Evolutionary conservation across 2,113 vertebrate species (phyloP).

Genomic region (Turdus rufiventris): DNA sequence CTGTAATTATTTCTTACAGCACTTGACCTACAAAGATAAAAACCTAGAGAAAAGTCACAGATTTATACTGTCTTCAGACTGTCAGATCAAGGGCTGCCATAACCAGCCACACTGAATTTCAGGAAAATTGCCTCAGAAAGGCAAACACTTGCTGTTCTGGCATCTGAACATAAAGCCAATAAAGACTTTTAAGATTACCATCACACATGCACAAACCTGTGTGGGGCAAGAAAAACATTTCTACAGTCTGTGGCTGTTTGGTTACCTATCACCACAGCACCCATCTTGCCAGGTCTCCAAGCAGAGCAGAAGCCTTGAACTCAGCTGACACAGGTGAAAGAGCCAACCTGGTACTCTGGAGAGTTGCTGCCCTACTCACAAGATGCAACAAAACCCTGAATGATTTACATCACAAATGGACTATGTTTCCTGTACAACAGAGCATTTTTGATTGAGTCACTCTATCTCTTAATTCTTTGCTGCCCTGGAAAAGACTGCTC

Average conservation of each 20-base stretch:
- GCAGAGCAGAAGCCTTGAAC: neutral
- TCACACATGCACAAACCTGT: neutral
- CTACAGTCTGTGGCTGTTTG: neutral
- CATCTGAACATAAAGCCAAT: neutral
- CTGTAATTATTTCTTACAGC: neutral
- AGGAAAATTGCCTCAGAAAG: neutral
- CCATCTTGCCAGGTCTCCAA: neutral
- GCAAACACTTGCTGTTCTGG: neutral
- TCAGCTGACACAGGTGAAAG: neutral
- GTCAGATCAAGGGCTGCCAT: neutral
- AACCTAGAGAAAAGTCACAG: neutral
- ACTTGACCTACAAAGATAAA: neutral
- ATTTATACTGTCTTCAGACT: neutral
- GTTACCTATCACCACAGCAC: neutral
- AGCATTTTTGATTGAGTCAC: neutral
- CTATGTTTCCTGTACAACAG: neutral
- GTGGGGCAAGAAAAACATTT: neutral
- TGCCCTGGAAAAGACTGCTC: neutral
- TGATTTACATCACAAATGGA: neutral
- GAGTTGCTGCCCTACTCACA: neutral
- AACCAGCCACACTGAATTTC: neutral
- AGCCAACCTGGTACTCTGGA: neutral
- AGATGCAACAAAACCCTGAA: neutral
- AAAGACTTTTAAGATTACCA: neutral
- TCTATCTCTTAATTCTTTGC: neutral